Evolutionary conservation across 2,797 vertebrate genomes (phyloP), one percentile per base, ranked within the genome.

Genomic region (Poeciliopsis presidionis): DNA sequence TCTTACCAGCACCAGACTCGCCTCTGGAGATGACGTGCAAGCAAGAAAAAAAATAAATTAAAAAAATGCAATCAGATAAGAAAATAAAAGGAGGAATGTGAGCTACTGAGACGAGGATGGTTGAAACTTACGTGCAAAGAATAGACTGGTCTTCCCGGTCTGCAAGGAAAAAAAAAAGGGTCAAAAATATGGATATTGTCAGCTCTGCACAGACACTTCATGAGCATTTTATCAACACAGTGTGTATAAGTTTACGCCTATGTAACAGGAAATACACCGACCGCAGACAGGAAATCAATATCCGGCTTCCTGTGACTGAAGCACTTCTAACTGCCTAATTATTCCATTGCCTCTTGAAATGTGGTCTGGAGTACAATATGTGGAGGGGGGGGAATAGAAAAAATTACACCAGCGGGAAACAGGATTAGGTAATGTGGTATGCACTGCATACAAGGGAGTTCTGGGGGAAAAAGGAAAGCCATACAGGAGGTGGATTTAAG

Each of bases 61-160:
- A 25, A 61, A 61, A 61, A 8, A 55, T 16, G 51, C 1, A 22
- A 16, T 25, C n/a, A 49, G 25, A 72, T 22, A 25, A 20, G 20
- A 61, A 39, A 25, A 39, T 12, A 39, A 49, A 49, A 20, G 8
- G 39, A n/a, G 13, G 47, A 73, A 55, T 57, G 36, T 25, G 43
- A 51, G 36, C 22, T 28, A 5, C 4, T 33, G 57, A 18, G 13
- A 67, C 41, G n/a, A 49, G 63, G 14, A 7, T 4, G 20, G 18
- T 13, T 20, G 53, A 47, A 57, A 65, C 22, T 98, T 95, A 99
- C 98, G 98, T 99, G 98, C 98, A 99, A 87, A 99, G 95, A 88
- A 99, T 99, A 90, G 98, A 98, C 92, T 99, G 98, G 93, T 99
- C 98, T 93, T 99, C 98, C 81, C 98, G 97, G 90, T 96, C 96